Evolutionary conservation across 2,888 invertebrate genomes (phyloP).

Genomic region (Stenolophus ochropezus): DNA sequence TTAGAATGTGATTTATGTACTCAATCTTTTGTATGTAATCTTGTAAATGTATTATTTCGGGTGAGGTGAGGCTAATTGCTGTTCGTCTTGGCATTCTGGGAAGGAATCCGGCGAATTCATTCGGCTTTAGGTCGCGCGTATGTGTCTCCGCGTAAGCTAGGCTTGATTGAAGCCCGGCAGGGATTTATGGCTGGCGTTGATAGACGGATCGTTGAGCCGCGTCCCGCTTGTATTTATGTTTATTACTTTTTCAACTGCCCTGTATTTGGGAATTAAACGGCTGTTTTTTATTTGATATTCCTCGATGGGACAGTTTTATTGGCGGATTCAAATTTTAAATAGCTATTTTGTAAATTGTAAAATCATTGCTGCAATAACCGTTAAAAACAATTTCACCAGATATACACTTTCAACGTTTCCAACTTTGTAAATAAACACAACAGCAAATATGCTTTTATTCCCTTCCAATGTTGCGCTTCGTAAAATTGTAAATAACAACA

Average conservation of each 20-base stretch:
- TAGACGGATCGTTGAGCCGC: constrained; percentile 25
- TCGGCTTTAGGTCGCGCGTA: too few relatives aligned
- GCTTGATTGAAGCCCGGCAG: constrained; percentile 6
- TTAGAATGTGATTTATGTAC: too few relatives aligned
- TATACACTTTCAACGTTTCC: not conserved
- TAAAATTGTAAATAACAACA: not conserved
- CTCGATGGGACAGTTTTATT: constrained; percentile 17
- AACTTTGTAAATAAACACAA: not conserved
- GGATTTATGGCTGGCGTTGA: constrained; percentile 27
- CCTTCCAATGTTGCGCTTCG: not conserved
- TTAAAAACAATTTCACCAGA: constrained; percentile 13
- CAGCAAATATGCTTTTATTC: not conserved
- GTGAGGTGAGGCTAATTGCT: too few relatives aligned
- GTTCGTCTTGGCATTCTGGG: too few relatives aligned
- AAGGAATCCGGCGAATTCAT: too few relatives aligned
- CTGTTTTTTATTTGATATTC: constrained; percentile 42
- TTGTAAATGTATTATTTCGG: too few relatives aligned
- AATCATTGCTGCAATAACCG: constrained; percentile 29
- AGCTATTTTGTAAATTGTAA: constrained; percentile 37
- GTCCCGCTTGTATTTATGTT: constrained; percentile 23
- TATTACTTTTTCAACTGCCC: constrained; percentile 41
- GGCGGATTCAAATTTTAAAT: constrained; percentile 23
- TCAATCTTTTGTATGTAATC: too few relatives aligned
- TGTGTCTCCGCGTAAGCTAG: not conserved
- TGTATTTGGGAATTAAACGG: constrained; percentile 29